Evolutionary conservation across 2,113 vertebrate species (phyloP).

Genomic region (Scolopax mira): DNA sequence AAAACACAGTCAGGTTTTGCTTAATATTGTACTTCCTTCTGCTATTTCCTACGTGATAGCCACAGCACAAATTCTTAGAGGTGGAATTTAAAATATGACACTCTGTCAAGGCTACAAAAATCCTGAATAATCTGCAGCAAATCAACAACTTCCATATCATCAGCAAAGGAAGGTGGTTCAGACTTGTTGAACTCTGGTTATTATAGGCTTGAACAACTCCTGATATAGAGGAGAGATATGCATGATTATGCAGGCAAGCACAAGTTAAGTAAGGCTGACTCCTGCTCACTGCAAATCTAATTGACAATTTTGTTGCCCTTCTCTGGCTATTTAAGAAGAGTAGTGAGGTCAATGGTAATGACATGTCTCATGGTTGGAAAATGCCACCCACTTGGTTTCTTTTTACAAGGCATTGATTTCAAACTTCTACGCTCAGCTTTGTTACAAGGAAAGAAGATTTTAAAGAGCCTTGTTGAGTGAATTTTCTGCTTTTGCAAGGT

Average conservation of each 20-base stretch:
- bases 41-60: neutral
- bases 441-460: slow-evolving; percentile 39
- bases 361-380: slow-evolving; percentile 70
- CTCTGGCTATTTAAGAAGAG: slow-evolving; percentile 76
- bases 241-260: slow-evolving; percentile 73
- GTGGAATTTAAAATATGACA: slow-evolving; percentile 52
- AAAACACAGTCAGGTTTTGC: neutral
- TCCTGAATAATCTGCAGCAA: slow-evolving; percentile 64
- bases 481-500: slow-evolving; percentile 40
- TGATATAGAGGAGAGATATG: slow-evolving; percentile 68
- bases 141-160: slow-evolving; percentile 70
- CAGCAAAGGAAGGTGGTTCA: slow-evolving; percentile 68
- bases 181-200: slow-evolving; percentile 74
- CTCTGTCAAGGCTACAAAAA: slow-evolving; percentile 47
- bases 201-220: slow-evolving; percentile 73
- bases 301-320: slow-evolving; percentile 82
- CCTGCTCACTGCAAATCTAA: slow-evolving; percentile 70
- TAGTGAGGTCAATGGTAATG: slow-evolving; percentile 78
- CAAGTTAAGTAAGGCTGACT: slow-evolving; percentile 67
- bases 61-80: neutral
- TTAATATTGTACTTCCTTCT: neutral
- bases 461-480: neutral
- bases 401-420: slow-evolving; percentile 70
- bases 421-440: slow-evolving; percentile 71
- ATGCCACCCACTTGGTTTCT: slow-evolving; percentile 65